phyloP scores from a whole-genome alignment of 2,888 invertebrate species.

The Emesis castigata region DNA sequence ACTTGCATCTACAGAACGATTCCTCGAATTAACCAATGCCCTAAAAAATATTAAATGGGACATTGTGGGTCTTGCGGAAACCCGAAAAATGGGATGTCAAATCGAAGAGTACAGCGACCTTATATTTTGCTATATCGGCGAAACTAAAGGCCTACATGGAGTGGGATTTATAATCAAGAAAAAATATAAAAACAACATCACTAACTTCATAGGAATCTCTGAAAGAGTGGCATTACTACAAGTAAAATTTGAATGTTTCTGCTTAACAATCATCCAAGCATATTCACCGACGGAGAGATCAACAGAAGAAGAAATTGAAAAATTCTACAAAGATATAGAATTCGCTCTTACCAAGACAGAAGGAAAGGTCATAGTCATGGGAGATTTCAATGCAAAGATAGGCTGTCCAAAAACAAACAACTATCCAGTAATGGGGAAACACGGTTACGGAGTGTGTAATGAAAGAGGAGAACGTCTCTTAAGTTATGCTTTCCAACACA shows the following conservation, averaged over 20 bases:
- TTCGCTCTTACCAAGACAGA: background rate
- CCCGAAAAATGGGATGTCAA: background rate
- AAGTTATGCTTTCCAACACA: constrained; percentile 45
- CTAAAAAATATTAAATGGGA: background rate
- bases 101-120: background rate
- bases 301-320: too few relatives aligned
- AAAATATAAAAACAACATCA: background rate
- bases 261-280: background rate
- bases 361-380: constrained; percentile 17
- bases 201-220: background rate
- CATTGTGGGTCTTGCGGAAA: background rate
- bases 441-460: constrained; percentile 50
- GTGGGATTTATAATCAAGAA: background rate
- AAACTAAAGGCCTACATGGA: too few relatives aligned
- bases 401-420: background rate
- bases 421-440: constrained; percentile 32
- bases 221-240: background rate
- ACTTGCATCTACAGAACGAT: background rate
- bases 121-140: background rate
- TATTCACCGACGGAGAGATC: background rate
- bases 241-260: background rate
- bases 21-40: background rate
- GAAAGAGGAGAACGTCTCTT: constrained; percentile 51
- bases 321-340: background rate
- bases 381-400: constrained; percentile 19